A percentile compares a stretch with the other conserved stretches of the same genome.
phyloP scores from a whole-genome alignment of 2,888 invertebrate species.

The Ptycholaimellus sp. region DNA sequence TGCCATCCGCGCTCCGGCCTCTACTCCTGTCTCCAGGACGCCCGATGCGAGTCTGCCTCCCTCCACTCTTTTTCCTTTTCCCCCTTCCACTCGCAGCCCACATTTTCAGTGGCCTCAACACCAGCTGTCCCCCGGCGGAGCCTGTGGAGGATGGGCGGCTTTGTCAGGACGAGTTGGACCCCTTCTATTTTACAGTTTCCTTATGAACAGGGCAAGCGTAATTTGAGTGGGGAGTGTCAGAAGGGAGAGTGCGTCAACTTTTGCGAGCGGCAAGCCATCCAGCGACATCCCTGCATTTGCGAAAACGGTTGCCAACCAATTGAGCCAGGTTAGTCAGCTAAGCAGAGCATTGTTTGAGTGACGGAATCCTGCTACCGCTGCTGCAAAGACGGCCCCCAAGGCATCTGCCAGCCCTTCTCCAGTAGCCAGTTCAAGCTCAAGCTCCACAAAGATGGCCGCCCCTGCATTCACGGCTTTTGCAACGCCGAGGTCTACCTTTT shows the following conservation, averaged over 20 bases:
- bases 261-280: conserved; percentile 61
- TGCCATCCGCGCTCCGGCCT: conserved; percentile 73
- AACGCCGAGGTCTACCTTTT: too few relatives aligned
- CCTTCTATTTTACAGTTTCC: too few relatives aligned
- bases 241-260: conserved; percentile 73
- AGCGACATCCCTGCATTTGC: conserved; percentile 74
- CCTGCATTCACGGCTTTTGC: conserved; percentile 42
- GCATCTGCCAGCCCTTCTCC: conserved; percentile 1
- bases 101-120: conserved; percentile 42
- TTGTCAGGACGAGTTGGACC: conserved; percentile 44
- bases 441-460: conserved; percentile 79
- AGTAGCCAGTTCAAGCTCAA: conserved; percentile 34
- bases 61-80: too few relatives aligned
- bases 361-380: conserved; percentile 74
- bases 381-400: conserved; percentile 37
- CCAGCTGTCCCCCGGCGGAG: conserved; percentile 58
- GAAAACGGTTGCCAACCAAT: too few relatives aligned
- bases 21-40: conserved; percentile 71
- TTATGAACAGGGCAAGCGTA: too few relatives aligned
- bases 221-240: conserved; percentile 53
- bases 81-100: too few relatives aligned
- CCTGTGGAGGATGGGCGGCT: conserved; percentile 60
- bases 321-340: too few relatives aligned
- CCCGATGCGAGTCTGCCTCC: conserved; percentile 31
- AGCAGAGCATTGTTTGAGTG: conserved; percentile 45